Percentiles rank a stretch among this genome's conserved stretches.
Evolutionary conservation across 30 jellyfish, hydroid and myxozoan species (phyloP).

Genomic region (Aurelia sp.): DNA sequence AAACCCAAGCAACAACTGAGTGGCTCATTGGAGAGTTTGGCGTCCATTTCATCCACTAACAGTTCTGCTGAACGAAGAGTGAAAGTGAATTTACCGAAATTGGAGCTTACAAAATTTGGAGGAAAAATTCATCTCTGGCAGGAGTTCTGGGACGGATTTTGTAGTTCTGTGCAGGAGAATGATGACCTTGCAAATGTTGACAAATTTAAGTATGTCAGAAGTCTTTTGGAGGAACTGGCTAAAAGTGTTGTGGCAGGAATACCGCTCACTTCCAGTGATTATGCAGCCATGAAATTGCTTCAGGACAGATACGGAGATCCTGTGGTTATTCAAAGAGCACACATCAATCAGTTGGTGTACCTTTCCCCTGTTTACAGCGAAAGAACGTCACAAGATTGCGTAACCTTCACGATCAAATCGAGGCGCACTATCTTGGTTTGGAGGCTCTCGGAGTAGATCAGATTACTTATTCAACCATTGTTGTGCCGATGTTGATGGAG

Average conservation of each 20-base stretch:
- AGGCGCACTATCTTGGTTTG: constrained; percentile 43
- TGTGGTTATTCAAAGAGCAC: too few species aligned
- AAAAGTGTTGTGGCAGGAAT: constrained; percentile 23
- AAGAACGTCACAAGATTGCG: constrained; percentile 4
- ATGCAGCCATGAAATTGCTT: constrained; percentile 12
- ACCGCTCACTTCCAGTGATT: constrained; percentile 5
- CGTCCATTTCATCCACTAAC: too few species aligned
- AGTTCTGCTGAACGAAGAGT: too few species aligned
- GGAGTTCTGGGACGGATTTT: constrained; percentile 46
- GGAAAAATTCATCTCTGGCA: constrained; percentile 44
- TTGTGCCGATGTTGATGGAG: constrained; percentile 31
- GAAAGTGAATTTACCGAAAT: constrained; percentile 41
- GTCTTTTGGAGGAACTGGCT: constrained; percentile 23
- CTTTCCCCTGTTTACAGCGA: too few species aligned
- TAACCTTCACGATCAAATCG: constrained; percentile 19
- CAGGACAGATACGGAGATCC: constrained; percentile 1
- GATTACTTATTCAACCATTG: constrained; percentile 36
- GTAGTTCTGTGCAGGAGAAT: constrained; percentile 31
- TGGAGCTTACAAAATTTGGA: constrained; percentile 27
- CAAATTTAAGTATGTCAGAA: constrained; percentile 23
- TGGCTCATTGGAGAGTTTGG: too few species aligned
- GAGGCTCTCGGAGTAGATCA: constrained; percentile 25
- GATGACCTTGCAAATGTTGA: constrained; percentile 31
- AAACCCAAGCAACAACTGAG: too few species aligned
- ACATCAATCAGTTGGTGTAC: too few species aligned